Base-by-base conservation (phyloP, 2,113 vertebrate species). In the Pedetes capensis region DNA sequence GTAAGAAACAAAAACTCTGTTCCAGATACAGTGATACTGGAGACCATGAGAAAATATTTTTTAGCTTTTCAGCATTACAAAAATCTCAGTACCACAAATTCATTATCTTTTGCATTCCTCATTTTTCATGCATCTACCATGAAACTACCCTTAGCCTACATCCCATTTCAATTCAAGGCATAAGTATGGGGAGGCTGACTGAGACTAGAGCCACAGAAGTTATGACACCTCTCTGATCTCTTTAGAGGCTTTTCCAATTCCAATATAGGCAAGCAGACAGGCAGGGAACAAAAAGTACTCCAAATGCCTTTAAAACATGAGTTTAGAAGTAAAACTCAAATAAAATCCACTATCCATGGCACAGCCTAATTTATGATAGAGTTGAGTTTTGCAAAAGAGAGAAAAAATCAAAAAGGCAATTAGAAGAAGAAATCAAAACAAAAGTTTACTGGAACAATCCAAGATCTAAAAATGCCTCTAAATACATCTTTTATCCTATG, bases 361-460 rank as follows among this genome's bases (percentile, higher is more conserved):
- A 72, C 22, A 91, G 34, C 12, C 39, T 92, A 55, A 93, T 87
- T 95, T 87, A 78, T 42, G 42, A 57, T 57, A 75, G 8, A 87
- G 14, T 44, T 44, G 32, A 88, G 71, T 90, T 93, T 92, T 85
- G 71, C 16, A 87, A 96, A 66, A 83, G 7, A 66, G 32, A 63
- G 37, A 59, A 68, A 89, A 95, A 86, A 78, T 39, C 11, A 71
- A 91, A 96, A 89, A 74, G 34, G 13, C 37, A 78, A 90, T 69
- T 84, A 82, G 49, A 80, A 93, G n/a, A 78, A 14, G 44, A 53
- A 93, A 87, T 69, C 75, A 55, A 87, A 89, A 83, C 55, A 66
- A 95, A 86, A 92, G 47, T 84, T 89, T 90, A 81, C 29, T 85
- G 47, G 96, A 95, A 96, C 87, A 81, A 95, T 44, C 14, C 18